Evolutionary conservation across 2,888 invertebrate genomes (phyloP).

Genomic region (Phaedon cochleariae): DNA sequence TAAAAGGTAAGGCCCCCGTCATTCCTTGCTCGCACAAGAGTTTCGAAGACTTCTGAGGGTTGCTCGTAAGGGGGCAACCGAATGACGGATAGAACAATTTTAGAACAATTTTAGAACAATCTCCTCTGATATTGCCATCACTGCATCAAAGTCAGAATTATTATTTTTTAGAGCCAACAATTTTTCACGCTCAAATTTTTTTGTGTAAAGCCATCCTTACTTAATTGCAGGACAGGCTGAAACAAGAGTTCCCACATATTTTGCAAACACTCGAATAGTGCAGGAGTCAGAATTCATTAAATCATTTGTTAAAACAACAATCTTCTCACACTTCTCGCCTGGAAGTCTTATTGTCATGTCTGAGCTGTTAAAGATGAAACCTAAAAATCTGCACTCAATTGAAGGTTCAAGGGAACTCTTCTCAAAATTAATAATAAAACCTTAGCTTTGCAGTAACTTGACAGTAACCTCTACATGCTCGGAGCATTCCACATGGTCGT

Average conservation of each 20-base stretch:
- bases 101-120: too few species aligned
- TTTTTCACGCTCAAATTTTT: slow-evolving; percentile 35
- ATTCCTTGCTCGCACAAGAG: too few species aligned
- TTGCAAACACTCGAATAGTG: slow-evolving; percentile 14
- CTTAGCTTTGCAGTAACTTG: neutral
- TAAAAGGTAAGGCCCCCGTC: too few species aligned
- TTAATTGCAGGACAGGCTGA: slow-evolving; percentile 47
- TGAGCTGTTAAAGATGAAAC: slow-evolving; percentile 32
- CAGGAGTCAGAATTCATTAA: neutral
- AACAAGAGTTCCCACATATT: slow-evolving; percentile 35
- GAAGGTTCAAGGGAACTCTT: slow-evolving; percentile 25
- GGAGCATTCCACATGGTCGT: neutral
- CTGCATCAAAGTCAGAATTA: neutral
- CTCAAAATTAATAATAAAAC: slow-evolving; percentile 22
- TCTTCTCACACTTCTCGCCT: slow-evolving; percentile 8
- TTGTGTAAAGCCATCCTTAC: slow-evolving; percentile 49
- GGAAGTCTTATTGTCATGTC: slow-evolving; percentile 11
- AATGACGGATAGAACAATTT: too few species aligned
- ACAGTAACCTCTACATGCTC: neutral
- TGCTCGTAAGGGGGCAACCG: too few species aligned
- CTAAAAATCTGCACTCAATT: slow-evolving; percentile 28
- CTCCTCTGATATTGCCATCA: slow-evolving; percentile 1
- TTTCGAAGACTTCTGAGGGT: too few species aligned
- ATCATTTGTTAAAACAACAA: neutral
- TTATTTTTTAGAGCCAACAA: slow-evolving; percentile 23